Evolutionary conservation across 2,797 vertebrate genomes (phyloP).

Genomic region (Sebastes diaconus): DNA sequence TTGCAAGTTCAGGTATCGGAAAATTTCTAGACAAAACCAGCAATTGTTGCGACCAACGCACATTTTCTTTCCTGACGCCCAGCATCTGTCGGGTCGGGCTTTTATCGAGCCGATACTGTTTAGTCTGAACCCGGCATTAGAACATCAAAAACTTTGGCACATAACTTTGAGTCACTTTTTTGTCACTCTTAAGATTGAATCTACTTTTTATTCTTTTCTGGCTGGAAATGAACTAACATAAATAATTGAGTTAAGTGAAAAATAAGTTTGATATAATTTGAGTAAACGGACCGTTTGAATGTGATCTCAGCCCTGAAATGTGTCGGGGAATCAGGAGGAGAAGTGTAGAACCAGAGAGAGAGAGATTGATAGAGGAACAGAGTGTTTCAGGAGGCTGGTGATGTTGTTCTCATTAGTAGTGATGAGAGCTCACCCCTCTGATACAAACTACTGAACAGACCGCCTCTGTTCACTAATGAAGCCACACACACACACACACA

Average conservation of each 20-base stretch:
- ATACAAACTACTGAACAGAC: constrained; percentile 71
- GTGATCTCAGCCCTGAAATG: background rate
- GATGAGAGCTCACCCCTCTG: constrained; percentile 56
- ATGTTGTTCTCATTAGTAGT: constrained; percentile 77
- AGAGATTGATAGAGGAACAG: constrained; percentile 38
- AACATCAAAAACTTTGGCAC: no score
- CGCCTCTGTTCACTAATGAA: constrained; percentile 82
- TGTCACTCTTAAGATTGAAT: background rate
- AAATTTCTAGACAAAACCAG: background rate
- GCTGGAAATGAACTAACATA: no score
- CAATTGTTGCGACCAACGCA: background rate
- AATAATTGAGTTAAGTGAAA: no score
- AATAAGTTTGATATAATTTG: background rate
- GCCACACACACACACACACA: constrained; percentile 26
- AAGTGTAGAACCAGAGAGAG: background rate
- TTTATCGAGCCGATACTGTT: background rate
- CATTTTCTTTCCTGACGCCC: background rate
- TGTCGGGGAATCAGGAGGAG: no score
- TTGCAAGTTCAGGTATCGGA: no score
- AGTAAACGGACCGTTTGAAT: background rate
- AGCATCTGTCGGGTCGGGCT: no score
- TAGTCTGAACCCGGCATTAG: background rate
- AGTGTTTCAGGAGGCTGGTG: constrained; percentile 42
- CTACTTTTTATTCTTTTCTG: no score
- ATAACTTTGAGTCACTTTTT: background rate